These are phyloP conservation scores for Drosophila trapezifrons DNA, from an alignment of 1,140 invertebrate genomes.

Conservation along the genomic window DNA sequence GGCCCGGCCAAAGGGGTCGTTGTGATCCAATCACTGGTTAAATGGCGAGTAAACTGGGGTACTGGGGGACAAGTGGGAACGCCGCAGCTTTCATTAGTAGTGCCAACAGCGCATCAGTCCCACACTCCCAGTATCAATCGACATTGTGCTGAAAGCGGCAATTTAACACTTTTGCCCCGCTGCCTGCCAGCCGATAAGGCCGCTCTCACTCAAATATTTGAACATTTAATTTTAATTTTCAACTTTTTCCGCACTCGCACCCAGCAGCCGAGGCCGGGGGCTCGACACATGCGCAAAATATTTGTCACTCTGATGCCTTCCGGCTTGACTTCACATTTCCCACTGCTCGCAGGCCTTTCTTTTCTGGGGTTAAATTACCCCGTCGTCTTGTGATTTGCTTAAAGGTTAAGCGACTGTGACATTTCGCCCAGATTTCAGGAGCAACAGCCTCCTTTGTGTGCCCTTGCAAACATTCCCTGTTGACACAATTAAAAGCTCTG, in stretches of 20 bases:
- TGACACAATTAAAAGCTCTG: slow-evolving; percentile 43
- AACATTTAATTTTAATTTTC: slow-evolving; percentile 69
- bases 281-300: slow-evolving; percentile 64
- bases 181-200: slow-evolving; percentile 34
- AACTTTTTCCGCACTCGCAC: slow-evolving; percentile 40
- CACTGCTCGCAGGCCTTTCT: not conserved
- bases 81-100: slow-evolving; percentile 69
- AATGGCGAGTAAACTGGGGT: slow-evolving; percentile 71
- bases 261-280: slow-evolving; percentile 3
- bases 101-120: slow-evolving; percentile 40
- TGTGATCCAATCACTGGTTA: slow-evolving; percentile 80
- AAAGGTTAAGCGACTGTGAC: slow-evolving; percentile 75
- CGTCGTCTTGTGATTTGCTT: slow-evolving; percentile 67
- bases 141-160: slow-evolving; percentile 68
- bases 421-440: slow-evolving; percentile 45
- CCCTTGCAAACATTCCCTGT: slow-evolving; percentile 15
- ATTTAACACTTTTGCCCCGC: slow-evolving; percentile 67
- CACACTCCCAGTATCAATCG: slow-evolving; percentile 55
- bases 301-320: slow-evolving; percentile 50
- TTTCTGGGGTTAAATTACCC: slow-evolving; percentile 40
- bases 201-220: slow-evolving; percentile 58
- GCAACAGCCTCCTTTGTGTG: slow-evolving; percentile 13
- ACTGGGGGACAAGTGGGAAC: not conserved
- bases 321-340: slow-evolving; percentile 20
- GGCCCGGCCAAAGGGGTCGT: slow-evolving; percentile 23